Evolutionary conservation across 2,797 vertebrate species (phyloP).

Genomic region (Lepilemur ruficaudatus): DNA sequence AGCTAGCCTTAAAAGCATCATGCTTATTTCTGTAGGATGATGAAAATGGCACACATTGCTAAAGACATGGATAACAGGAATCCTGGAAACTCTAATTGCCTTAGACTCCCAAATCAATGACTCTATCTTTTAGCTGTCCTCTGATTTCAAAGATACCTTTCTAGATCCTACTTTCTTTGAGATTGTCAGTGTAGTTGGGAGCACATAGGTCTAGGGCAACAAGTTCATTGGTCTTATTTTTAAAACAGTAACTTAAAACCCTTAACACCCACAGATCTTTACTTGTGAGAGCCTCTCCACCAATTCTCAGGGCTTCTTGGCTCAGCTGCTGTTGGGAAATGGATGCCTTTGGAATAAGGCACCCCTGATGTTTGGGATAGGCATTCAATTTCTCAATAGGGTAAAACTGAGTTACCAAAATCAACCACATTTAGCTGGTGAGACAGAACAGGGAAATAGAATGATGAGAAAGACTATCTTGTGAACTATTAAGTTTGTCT

Average conservation of each 20-base stretch:
- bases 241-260: constrained; percentile 25
- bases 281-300: not conserved
- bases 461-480: not conserved
- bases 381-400: constrained; percentile 25
- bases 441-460: not conserved
- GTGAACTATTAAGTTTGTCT: not conserved
- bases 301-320: not conserved
- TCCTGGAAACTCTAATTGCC: not conserved
- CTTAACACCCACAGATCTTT: not conserved
- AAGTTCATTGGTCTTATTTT: not conserved
- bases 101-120: not conserved
- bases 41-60: not conserved
- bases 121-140: not conserved
- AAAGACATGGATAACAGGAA: not conserved
- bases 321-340: not conserved
- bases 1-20: not conserved
- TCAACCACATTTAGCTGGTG: not conserved
- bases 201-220: not conserved
- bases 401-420: constrained; percentile 9
- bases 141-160: not conserved
- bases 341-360: not conserved
- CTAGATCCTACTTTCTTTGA: not conserved
- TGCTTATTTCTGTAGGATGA: constrained; percentile 12
- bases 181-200: not conserved
- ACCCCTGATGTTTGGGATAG: not conserved